Evolutionary conservation across 2,888 invertebrate species (phyloP).

Genomic region (Coecobrya sp.): DNA sequence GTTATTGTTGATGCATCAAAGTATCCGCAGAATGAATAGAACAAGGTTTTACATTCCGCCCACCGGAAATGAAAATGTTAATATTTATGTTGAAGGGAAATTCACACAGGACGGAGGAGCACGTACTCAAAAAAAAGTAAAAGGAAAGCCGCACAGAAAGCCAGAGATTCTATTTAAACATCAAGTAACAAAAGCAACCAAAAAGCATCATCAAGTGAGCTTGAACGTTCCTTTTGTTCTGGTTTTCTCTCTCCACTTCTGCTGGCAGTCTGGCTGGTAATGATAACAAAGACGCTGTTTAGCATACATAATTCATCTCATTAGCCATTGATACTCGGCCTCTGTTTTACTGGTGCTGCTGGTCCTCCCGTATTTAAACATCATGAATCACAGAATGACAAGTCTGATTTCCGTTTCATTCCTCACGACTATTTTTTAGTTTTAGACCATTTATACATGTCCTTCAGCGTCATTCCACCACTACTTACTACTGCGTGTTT

Average conservation of each 20-base stretch:
- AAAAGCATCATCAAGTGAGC: constrained; percentile 5
- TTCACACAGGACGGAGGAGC: background rate
- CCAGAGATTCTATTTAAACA: background rate
- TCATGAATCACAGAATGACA: constrained; percentile 9
- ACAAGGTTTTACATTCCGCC: background rate
- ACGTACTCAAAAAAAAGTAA: background rate
- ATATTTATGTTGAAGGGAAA: constrained; percentile 28
- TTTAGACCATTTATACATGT: background rate
- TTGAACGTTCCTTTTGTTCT: background rate
- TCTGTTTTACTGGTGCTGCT: background rate
- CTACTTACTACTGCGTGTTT: background rate
- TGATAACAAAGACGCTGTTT: constrained; percentile 42
- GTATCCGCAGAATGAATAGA: background rate
- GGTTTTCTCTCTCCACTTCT: background rate
- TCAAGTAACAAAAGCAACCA: constrained; percentile 10
- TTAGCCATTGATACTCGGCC: constrained; percentile 19
- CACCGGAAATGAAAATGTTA: constrained; percentile 26
- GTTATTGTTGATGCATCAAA: background rate
- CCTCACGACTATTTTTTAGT: constrained; percentile 1
- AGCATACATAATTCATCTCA: constrained; percentile 53
- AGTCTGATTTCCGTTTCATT: constrained; percentile 12
- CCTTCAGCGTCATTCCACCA: background rate
- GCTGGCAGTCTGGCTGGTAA: constrained; percentile 1
- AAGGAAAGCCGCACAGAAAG: constrained; percentile 17
- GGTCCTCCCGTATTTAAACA: background rate